A percentile compares a stretch with the other conserved stretches of the same genome.
These are phyloP conservation scores for Oconnorella tubifera DNA, from an alignment of 2,888 invertebrate genomes.

Conservation along the genomic window DNA sequence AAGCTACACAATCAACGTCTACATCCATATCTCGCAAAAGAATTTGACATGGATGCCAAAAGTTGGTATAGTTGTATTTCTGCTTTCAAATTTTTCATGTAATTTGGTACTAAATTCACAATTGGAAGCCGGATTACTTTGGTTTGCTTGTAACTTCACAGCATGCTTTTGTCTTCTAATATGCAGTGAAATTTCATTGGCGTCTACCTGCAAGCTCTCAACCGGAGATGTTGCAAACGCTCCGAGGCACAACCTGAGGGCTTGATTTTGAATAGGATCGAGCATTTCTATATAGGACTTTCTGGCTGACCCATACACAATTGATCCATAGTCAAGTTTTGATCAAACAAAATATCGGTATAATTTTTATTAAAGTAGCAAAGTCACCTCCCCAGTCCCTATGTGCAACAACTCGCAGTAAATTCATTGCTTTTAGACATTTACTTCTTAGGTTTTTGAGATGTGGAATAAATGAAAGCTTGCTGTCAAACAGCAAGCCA, in stretches of 20 bases:
- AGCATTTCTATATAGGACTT: constrained; percentile 25
- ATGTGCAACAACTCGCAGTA: constrained; percentile 27
- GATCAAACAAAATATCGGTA: constrained; percentile 25
- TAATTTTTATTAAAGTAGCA: not conserved
- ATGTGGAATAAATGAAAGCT: constrained; percentile 26
- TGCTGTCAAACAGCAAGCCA: constrained; percentile 30
- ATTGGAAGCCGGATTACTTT: not conserved
- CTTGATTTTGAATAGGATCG: constrained; percentile 30
- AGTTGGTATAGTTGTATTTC: not conserved
- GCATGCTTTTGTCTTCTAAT: no score
- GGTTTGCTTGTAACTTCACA: not conserved
- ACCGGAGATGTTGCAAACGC: not conserved
- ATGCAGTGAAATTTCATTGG: no score
- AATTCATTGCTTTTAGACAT: constrained; percentile 28
- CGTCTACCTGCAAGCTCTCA: no score
- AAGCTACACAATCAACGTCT: no score
- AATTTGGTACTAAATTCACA: not conserved
- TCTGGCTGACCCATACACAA: constrained; percentile 29
- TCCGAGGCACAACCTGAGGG: constrained; percentile 18
- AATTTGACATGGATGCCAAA: not conserved
- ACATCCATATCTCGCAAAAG: not conserved
- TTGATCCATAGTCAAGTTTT: constrained; percentile 29
- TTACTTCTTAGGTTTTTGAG: constrained; percentile 21
- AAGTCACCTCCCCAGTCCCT: not conserved
- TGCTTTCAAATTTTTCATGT: not conserved